Conservation (phyloP, 2,888 invertebrate species). For the Lithodes maja region DNA sequence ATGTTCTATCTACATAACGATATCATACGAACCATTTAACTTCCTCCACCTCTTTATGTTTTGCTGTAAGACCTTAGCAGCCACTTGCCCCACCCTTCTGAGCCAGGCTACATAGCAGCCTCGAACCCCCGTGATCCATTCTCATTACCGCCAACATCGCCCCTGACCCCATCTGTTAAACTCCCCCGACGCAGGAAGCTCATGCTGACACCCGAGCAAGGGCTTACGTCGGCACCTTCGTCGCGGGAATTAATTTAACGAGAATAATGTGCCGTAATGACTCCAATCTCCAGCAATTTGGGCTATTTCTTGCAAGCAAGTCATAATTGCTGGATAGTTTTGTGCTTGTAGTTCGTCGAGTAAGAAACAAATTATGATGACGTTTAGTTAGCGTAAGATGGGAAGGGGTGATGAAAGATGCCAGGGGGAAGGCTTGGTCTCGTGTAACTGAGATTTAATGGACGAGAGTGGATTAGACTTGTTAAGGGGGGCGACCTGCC, state of each 20-base stretch:
- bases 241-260: not conserved
- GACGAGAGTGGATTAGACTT: too few species aligned
- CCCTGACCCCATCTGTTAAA: not conserved
- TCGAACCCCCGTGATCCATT: not conserved
- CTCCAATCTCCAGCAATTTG: slow-evolving; percentile 3
- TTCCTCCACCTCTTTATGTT: too few species aligned
- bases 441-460: too few species aligned
- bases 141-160: not conserved
- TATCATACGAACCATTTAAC: too few species aligned
- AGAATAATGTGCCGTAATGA: slow-evolving; percentile 14
- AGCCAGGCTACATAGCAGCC: too few species aligned
- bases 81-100: too few species aligned
- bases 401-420: not conserved
- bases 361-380: not conserved
- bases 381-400: not conserved
- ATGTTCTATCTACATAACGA: too few species aligned
- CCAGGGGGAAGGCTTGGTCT: not conserved
- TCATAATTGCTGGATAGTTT: slow-evolving; percentile 4
- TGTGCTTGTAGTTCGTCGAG: not conserved
- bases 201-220: not conserved
- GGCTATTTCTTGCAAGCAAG: not conserved
- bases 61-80: too few species aligned
- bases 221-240: not conserved
- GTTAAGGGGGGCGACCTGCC: too few species aligned
- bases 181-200: not conserved